Evolutionary conservation across 1,140 invertebrate species (phyloP).

Genomic region (Drosophila lacertosa): DNA sequence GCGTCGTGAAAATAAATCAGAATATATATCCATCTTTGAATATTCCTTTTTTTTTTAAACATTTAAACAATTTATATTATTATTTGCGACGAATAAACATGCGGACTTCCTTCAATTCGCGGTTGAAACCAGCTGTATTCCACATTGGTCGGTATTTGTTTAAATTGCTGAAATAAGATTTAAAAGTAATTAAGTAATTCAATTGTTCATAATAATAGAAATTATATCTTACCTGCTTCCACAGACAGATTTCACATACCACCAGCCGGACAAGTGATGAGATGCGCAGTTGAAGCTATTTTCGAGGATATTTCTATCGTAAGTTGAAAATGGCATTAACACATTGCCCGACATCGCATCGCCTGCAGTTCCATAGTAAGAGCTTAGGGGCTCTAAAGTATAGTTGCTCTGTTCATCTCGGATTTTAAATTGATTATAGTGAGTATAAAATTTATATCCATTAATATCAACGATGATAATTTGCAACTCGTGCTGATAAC

Average conservation of each 20-base stretch:
- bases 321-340: neutral
- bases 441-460: rapidly evolving
- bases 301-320: neutral
- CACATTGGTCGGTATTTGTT: no score
- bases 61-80: no score
- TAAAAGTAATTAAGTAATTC: neutral
- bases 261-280: neutral
- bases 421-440: conserved; percentile 7
- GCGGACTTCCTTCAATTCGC: no score
- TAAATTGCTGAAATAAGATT: neutral
- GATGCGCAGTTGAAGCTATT: neutral
- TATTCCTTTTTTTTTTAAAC: no score
- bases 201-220: neutral
- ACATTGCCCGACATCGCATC: neutral
- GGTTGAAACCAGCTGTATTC: no score
- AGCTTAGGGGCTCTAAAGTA: neutral
- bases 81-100: no score
- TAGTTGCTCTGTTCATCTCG: neutral
- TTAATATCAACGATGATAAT: neutral
- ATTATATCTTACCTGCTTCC: neutral
- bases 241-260: neutral
- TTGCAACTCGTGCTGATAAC: neutral
- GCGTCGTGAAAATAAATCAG: no score
- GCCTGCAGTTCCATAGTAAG: rapidly evolving
- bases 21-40: no score